phyloP scores from a whole-genome alignment of 2,888 invertebrate species.

The Dusona sp. region DNA sequence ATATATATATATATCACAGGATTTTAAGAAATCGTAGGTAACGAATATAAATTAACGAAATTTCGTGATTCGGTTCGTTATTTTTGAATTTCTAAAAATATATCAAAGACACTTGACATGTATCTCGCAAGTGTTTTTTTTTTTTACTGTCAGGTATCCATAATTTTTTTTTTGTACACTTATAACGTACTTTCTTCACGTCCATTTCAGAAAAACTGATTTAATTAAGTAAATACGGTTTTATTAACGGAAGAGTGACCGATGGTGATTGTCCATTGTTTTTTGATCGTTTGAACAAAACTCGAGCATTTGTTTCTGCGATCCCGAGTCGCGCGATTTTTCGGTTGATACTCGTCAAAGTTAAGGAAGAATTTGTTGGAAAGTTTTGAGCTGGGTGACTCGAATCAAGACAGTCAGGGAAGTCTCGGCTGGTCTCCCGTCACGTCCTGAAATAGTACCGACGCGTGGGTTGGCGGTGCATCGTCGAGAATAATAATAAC shows the following conservation, averaged over 20 bases:
- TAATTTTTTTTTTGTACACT: too few species aligned
- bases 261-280: background rate
- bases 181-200: too few species aligned
- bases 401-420: slow-evolving; percentile 3
- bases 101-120: background rate
- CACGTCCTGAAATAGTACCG: slow-evolving; percentile 81
- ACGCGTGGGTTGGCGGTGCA: slow-evolving; percentile 81
- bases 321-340: slow-evolving; percentile 24
- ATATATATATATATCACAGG: too few species aligned
- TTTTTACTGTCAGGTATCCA: too few species aligned
- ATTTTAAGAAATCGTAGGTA: too few species aligned
- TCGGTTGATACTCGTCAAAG: background rate
- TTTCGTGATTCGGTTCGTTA: background rate
- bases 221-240: background rate
- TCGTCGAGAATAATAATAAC: slow-evolving; percentile 72
- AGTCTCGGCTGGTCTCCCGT: slow-evolving; percentile 69
- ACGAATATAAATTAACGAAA: background rate
- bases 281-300: background rate
- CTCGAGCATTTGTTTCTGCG: background rate
- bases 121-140: background rate
- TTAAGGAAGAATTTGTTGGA: slow-evolving; percentile 15
- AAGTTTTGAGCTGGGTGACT: background rate
- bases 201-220: background rate
- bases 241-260: background rate
- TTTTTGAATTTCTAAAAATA: background rate